Percentiles rank a stretch among this genome's conserved stretches.
Conservation (phyloP, 2,113 vertebrate species). For the Gavialis gangeticus region DNA sequence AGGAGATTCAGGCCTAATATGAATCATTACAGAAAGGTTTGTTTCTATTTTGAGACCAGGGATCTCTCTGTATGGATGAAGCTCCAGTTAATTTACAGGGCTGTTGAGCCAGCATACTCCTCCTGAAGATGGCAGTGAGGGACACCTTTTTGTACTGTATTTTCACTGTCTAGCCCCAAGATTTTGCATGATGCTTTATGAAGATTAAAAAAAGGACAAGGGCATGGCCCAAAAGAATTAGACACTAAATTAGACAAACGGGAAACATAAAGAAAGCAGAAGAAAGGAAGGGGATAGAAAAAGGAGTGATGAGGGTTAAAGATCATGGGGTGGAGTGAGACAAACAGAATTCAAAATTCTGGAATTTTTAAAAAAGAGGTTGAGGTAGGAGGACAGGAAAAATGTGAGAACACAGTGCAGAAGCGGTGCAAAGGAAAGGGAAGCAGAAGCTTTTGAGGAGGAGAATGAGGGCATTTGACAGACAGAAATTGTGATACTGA, state of each 20-base stretch:
- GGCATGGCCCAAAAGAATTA: neutral
- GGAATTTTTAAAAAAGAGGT: neutral
- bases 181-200: neutral
- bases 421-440: neutral
- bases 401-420: neutral
- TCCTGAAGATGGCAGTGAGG: neutral
- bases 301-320: neutral
- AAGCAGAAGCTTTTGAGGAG: neutral
- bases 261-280: neutral
- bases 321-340: neutral
- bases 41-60: neutral
- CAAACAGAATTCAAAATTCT: neutral
- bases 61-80: neutral
- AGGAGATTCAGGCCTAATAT: neutral
- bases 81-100: neutral
- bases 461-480: neutral
- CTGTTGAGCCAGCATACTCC: neutral
- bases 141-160: neutral
- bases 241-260: neutral
- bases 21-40: neutral
- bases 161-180: neutral
- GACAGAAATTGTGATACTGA: neutral
- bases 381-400: neutral
- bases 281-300: neutral
- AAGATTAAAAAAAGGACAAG: neutral